Conservation (phyloP, 2,797 vertebrate species). For the Distichodus sexfasciatus region DNA sequence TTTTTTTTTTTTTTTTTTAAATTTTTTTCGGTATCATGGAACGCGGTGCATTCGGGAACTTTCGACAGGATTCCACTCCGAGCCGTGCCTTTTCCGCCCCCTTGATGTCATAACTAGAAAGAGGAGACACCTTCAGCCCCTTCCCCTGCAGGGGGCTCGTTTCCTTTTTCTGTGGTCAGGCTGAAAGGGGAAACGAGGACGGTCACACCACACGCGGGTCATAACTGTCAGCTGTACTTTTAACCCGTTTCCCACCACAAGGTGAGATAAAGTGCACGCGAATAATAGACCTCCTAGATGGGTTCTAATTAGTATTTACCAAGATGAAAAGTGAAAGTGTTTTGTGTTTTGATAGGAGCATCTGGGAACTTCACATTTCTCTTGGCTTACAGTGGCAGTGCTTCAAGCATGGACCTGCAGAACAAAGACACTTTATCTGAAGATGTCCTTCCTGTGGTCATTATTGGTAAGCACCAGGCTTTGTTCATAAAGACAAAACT, state of each 20-base stretch:
- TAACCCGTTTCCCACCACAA: no score
- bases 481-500: no score
- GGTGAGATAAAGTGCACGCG: background rate
- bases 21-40: no score
- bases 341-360: background rate
- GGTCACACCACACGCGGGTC: no score
- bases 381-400: slow-evolving; percentile 22
- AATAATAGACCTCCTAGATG: background rate
- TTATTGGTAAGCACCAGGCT: slow-evolving; percentile 72
- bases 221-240: no score
- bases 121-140: background rate
- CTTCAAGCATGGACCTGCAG: slow-evolving; percentile 59
- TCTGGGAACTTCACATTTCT: slow-evolving; percentile 1
- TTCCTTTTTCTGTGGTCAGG: background rate
- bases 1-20: no score
- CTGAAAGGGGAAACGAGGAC: no score
- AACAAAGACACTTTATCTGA: slow-evolving; percentile 54
- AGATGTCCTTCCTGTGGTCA: slow-evolving; percentile 69
- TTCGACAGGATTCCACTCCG: background rate
- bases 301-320: no score
- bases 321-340: background rate
- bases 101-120: background rate
- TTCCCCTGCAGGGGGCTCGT: no score
- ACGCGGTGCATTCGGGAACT: no score
- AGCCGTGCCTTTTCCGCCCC: background rate